Evolutionary conservation across 2,797 vertebrate genomes (phyloP), one percentile per base, ranked within the genome.

Genomic region (Labeo calbasu): DNA sequence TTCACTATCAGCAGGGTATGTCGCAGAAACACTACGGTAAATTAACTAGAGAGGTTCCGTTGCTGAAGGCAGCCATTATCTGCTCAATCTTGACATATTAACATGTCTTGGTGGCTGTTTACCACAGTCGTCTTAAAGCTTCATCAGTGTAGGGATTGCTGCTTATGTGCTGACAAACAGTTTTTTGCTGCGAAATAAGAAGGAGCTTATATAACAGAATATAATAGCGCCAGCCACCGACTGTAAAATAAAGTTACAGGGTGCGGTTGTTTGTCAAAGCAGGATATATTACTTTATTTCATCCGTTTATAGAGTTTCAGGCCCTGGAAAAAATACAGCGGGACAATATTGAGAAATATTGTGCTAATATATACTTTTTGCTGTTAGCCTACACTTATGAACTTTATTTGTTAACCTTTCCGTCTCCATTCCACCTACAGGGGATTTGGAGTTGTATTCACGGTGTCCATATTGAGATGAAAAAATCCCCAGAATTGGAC

Each of bases 371-470:
- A 84, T 84, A 55, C 72, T 72, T 84, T 84, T 72, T 79, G 6
- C 48, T 87, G 82, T 79, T 23, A 51, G 65, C 55, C 66, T 85
- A 43, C 72, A 43, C 55, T 57, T 72, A 73, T 43, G 63, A 59
- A 70, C 51, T 15, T 83, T 59, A 82, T 28, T 79, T 83, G 40
- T 50, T 84, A 71, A 65, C 40, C 25, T 77, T 50, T 82, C 13
- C 46, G 1, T 81, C 36, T 76, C 36, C 53, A 15, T 79, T 53
- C 46, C 66, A 28, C 66, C 23, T 65, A 28, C 66, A 99, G 98
- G 98, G 97, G 48, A 99, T 99, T 89, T 99, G 98, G 94, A 99
- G 98, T 91, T 99, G 98, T 87, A 99, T 99, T 90, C 98, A 99
- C 0, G 98, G 98, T 1, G 97, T 99, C 17, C 97, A 99, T 73